Evolutionary conservation across 2,888 invertebrate species (phyloP), one percentile per base, ranked within the genome.

Genomic region (Lydus trimaculatus): DNA sequence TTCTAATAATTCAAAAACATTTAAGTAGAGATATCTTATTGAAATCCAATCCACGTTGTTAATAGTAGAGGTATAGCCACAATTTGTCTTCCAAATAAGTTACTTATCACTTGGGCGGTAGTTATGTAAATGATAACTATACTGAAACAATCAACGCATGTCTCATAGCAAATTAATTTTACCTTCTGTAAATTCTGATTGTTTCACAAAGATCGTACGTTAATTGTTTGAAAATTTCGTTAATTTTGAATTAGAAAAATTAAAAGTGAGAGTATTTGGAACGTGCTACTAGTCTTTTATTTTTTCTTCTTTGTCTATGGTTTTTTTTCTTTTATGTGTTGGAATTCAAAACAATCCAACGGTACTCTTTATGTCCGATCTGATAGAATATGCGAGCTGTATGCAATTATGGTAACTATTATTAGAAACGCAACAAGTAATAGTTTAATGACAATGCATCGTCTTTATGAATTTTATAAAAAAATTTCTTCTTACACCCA

Each of bases 361-460:
- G 52, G 52, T 52, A 52, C 52, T 52, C 23, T 52, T 25, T 52
- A 25, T 48, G 20, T 48, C 48, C 8, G 20, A 48, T 48, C n/a
- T 17, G 52, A 52, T 52, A 52, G 25, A 60, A 36, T 36, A 20
- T 60, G 33, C 33, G 31, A 28, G 13, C 33, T 43, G 59, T 52
- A 62, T 75, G 72, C 79, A 80, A 80, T 80, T 80, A n/a, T n/a
- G n/a, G n/a, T n/a, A 80, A 78, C 78, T 79, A 78, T 81, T 78
- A 82, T 81, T 81, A 81, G 79, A 79, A 77, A 79, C 78, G 80
- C 78, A 78, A 80, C 79, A 78, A 75, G 76, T 79, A 79, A 77
- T 80, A 80, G 77, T 79, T 80, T 82, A 82, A 82, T 81, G 75
- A 75, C 76, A 72, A 71, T 71, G 74, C 76, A 73, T 77, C 73